Conservation (phyloP, 2,888 invertebrate species). For the Beris chalybata region DNA sequence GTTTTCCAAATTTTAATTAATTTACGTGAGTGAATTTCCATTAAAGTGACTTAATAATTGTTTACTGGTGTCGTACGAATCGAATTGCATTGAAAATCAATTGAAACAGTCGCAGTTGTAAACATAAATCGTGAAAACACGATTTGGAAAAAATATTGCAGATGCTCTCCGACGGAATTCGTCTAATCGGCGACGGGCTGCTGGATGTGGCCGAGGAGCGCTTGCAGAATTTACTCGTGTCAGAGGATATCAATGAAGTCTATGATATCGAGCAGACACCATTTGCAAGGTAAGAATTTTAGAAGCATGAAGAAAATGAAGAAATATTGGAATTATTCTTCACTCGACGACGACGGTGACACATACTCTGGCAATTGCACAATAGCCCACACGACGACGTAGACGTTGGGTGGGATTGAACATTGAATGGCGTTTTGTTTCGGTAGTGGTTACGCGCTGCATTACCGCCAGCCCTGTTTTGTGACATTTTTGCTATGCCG, state of each 20-base stretch:
- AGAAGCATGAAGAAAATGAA: background rate
- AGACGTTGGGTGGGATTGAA: no score
- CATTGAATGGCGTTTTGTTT: no score
- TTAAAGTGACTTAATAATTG: no score
- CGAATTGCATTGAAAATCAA: no score
- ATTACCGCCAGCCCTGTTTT: conserved; percentile 21
- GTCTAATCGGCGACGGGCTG: conserved; percentile 66
- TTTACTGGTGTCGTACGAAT: no score
- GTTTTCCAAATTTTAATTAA: no score
- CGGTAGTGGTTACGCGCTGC: conserved; percentile 10
- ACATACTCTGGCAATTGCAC: conserved; percentile 5
- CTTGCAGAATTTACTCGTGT: conserved; percentile 68
- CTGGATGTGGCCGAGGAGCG: conserved; percentile 71
- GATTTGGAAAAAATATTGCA: background rate
- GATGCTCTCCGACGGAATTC: conserved; percentile 53
- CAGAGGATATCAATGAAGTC: conserved; percentile 73
- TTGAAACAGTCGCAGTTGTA: no score
- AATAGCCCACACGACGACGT: background rate
- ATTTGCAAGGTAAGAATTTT: conserved; percentile 73
- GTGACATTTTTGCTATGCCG: background rate
- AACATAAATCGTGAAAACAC: no score
- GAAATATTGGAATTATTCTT: background rate
- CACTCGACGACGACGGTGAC: conserved; percentile 1
- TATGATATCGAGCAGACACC: conserved; percentile 82
- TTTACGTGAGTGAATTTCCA: no score